phyloP scores from a whole-genome alignment of 2,113 vertebrate species.

The Galbula dea region DNA sequence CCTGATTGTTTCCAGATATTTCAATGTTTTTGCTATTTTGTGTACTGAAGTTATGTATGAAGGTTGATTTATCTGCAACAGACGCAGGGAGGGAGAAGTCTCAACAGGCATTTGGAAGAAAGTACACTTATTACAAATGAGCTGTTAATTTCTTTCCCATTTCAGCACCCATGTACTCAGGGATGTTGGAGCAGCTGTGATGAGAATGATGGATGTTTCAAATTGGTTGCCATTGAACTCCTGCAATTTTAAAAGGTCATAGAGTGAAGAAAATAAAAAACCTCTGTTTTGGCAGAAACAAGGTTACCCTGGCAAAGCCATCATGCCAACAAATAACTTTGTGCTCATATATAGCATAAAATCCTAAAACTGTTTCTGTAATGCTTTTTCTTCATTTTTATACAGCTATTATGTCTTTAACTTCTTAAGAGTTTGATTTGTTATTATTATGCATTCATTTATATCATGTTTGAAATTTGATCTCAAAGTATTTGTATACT shows the following conservation, averaged over 20 bases:
- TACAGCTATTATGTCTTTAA: neutral
- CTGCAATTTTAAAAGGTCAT: conserved; percentile 5
- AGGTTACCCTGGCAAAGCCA: neutral
- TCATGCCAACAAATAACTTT: neutral
- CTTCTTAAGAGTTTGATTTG: neutral
- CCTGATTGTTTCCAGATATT: conserved; percentile 31
- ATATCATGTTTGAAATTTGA: neutral
- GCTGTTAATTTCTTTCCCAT: conserved; percentile 57
- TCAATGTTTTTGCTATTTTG: neutral
- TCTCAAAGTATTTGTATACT: neutral
- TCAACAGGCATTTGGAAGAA: neutral
- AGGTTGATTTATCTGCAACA: conserved; percentile 15
- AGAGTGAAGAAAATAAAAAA: conserved; percentile 7
- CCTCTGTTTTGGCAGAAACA: neutral
- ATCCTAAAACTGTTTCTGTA: neutral
- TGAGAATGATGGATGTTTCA: conserved; percentile 49
- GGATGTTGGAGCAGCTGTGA: conserved; percentile 10
- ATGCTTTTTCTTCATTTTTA: neutral
- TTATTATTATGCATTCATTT: neutral
- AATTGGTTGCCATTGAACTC: conserved; percentile 15
- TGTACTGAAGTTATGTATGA: neutral
- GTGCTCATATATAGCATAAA: neutral
- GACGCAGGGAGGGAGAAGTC: neutral
- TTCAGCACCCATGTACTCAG: conserved; percentile 38
- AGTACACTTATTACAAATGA: conserved; percentile 14